A percentile compares a stretch with the other conserved stretches of the same genome.
Conservation (phyloP, 1,140 invertebrate genomes). For the Diploscapter pachys region DNA sequence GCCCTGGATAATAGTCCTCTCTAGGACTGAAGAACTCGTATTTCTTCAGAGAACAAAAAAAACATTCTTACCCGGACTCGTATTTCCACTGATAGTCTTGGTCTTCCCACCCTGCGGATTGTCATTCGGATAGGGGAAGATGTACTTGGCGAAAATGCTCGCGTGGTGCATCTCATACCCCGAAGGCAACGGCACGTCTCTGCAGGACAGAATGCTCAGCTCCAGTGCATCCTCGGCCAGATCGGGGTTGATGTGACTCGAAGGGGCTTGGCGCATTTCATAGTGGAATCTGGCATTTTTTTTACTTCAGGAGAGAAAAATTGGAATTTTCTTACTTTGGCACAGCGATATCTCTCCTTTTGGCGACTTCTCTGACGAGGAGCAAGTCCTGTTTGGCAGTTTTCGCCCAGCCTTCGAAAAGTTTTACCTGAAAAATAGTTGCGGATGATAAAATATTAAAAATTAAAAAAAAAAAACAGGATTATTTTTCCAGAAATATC, state of each 20-base stretch:
- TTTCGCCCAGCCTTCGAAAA: conserved; percentile 79
- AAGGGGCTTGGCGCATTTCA: conserved; percentile 79
- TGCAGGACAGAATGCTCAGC: conserved; percentile 29
- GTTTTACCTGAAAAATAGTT: conserved; percentile 34
- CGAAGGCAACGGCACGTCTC: conserved; percentile 43
- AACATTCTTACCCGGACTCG: conserved; percentile 69
- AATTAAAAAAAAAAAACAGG: not conserved
- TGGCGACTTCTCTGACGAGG: conserved; percentile 72
- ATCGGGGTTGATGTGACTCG: conserved; percentile 86
- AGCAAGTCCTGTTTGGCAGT: conserved; percentile 83
- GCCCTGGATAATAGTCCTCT: too few species aligned
- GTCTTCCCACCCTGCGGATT: conserved; percentile 75
- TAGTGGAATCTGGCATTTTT: conserved; percentile 71
- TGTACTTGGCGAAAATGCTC: conserved; percentile 83
- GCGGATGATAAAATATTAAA: not conserved
- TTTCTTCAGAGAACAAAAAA: conserved; percentile 7
- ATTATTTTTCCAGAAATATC: too few species aligned
- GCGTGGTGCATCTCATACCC: conserved; percentile 79
- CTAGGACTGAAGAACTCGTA: not conserved
- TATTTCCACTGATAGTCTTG: conserved; percentile 74
- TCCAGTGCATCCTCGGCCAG: conserved; percentile 76
- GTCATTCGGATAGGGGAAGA: conserved; percentile 86
- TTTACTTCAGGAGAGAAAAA: not conserved
- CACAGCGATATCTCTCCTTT: conserved; percentile 63
- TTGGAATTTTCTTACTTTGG: conserved; percentile 67